Evolutionary conservation across 2,888 invertebrate species (phyloP), one percentile per base, ranked within the genome.

Genomic region (Corythucha ciliata): DNA sequence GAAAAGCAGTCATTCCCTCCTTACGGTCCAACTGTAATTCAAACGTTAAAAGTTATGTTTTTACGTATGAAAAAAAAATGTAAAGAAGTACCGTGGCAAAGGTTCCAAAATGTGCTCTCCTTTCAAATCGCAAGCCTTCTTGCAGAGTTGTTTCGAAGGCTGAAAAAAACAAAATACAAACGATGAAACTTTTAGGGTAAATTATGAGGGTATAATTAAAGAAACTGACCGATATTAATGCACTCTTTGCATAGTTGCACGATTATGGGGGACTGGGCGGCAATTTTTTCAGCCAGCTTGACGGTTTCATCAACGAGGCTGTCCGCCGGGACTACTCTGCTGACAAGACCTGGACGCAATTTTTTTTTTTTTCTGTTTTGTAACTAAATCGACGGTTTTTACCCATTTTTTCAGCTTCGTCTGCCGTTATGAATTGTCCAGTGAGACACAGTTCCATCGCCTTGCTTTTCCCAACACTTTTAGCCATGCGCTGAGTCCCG

Each of bases 371-470:
- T n/a, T n/a, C n/a, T n/a, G n/a, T n/a, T n/a, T n/a, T n/a, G n/a
- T n/a, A n/a, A n/a, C n/a, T n/a, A n/a, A n/a, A n/a, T n/a, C n/a
- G n/a, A n/a, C n/a, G n/a, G n/a, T 25, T 29, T 67, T 67, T 62
- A 81, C 89, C 91, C 74, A 85, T 80, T 65, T 81, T 83, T 68
- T 91, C 89, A 0, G 97, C 97, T 67, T 97, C 94, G 27, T 80
- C 74, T 0, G 98, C 96, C 26, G 79, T 79, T 37, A 98, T 80
- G 67, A 84, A 89, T 68, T 87, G 83, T 7, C 96, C 98, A 8
- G 93, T 91, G 3, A 99, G 77, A 37, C 89, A 85, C 62, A 98
- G 85, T 74, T 98, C 97, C 98, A 99, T 99, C 0, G 98, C 93
- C 68, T 90, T 89, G 10, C 94, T 94, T 71, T 98, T 98, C 62